phyloP scores from a whole-genome alignment of 2,888 invertebrate genomes.

The Drosophila bunnanda region DNA sequence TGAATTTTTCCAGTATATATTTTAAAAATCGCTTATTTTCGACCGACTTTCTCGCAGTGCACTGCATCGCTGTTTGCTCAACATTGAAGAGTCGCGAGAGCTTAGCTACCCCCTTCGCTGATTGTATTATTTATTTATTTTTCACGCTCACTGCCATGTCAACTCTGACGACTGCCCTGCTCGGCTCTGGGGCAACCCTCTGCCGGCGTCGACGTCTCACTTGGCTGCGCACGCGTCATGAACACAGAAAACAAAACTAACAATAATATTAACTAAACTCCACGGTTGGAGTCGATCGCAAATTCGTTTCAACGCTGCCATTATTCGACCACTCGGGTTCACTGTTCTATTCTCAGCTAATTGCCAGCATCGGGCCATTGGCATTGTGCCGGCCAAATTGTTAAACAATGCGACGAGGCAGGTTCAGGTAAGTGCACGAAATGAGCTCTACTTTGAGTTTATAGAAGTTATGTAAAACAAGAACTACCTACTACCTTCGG shows the following conservation, averaged over 20 bases:
- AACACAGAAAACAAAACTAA: conserved; percentile 18
- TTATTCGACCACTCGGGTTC: conserved; percentile 42
- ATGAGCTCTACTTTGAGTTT: too few relatives aligned
- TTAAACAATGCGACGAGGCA: neutral
- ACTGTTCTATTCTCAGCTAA: conserved; percentile 67
- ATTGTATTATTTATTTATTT: conserved; percentile 68
- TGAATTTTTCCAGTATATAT: too few relatives aligned
- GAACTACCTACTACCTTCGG: too few relatives aligned
- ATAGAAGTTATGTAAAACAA: too few relatives aligned
- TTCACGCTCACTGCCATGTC: conserved; percentile 74
- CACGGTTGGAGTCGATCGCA: conserved; percentile 46
- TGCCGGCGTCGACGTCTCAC: conserved; percentile 65
- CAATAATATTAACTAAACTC: conserved; percentile 31
- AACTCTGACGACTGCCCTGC: conserved; percentile 34
- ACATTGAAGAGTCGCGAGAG: conserved; percentile 52
- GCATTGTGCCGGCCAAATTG: conserved; percentile 18
- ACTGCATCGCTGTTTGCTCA: conserved; percentile 59
- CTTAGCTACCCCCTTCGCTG: conserved; percentile 34
- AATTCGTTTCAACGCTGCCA: conserved; percentile 20
- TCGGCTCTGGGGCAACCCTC: conserved; percentile 31
- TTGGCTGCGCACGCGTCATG: conserved; percentile 78
- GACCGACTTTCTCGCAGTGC: neutral
- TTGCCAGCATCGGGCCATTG: conserved; percentile 47
- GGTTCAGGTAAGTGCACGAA: neutral
- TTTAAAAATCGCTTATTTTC: too few relatives aligned